Evolutionary conservation across 1,140 invertebrate species (phyloP).

Genomic region (Meloidogyne floridensis): DNA sequence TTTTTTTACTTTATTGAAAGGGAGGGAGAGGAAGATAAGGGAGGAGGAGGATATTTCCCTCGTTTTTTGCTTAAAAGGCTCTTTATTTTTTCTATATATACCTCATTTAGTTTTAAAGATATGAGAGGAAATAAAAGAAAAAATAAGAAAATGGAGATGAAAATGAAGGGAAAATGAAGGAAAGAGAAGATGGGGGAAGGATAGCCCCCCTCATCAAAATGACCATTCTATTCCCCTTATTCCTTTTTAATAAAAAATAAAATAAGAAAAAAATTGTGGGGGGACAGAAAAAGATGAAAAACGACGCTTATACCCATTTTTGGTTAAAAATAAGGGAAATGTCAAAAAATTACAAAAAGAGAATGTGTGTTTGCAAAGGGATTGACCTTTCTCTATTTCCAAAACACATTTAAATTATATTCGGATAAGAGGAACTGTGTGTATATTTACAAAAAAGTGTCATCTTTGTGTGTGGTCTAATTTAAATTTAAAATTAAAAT

Average conservation of each 20-base stretch:
- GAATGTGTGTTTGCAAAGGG: neutral
- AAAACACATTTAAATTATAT: conserved; percentile 10
- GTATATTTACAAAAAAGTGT: neutral
- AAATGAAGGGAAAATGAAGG: neutral
- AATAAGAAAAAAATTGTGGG: neutral
- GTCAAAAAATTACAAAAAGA: conserved; percentile 5
- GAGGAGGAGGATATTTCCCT: neutral
- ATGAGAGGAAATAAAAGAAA: conserved; percentile 7
- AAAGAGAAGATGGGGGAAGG: neutral
- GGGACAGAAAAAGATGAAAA: neutral
- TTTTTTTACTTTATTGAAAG: neutral
- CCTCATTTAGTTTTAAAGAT: neutral
- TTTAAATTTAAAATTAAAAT: neutral
- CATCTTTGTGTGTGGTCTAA: conserved; percentile 1
- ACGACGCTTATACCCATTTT: conserved; percentile 1
- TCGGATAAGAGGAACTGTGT: neutral
- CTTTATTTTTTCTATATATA: neutral
- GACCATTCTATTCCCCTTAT: neutral
- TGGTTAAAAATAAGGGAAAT: neutral
- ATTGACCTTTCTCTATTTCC: neutral
- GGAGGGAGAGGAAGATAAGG: neutral
- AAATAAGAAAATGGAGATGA: conserved; percentile 5
- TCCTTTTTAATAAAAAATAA: neutral
- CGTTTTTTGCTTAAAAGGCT: conserved; percentile 6
- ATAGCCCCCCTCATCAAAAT: neutral